Base-by-base conservation (phyloP, 2,797 vertebrate species). In the Artibeus jamaicensis region DNA sequence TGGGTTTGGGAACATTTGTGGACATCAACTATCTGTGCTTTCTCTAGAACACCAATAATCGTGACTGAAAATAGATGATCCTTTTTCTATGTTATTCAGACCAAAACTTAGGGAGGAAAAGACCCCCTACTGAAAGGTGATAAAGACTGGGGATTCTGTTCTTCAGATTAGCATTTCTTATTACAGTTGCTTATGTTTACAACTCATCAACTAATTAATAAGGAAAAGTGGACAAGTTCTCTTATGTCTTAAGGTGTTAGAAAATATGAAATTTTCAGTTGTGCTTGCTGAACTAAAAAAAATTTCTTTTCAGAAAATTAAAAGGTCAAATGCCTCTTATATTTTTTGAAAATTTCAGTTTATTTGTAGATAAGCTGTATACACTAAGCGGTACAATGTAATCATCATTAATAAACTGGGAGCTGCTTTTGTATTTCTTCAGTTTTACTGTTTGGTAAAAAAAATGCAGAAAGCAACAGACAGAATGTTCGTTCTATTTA, bases 201-300 rank as follows among this genome's bases (percentile, higher is more conserved):
- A 95, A 94, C 22, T 86, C 34, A 95, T 84, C 91, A 96, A 89
- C 73, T 77, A 96, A 92, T 67, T 91, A 89, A n/a, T 29, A 81
- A 79, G 24, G 21, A 95, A 89, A 97, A 95, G 14, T 22, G 87
- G 42, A 73, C 42, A 95, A 46, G 32, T 86, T 93, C 48, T 88
- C 55, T 65, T 34, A 7, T 91, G 37, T 86, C 50, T 95, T 93
- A 96, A 91, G n/a, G 34, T 96, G 67, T 79, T 87, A 92, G 24
- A 96, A 94, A 83, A 87, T 62, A 89, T 42, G 90, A 93, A 93
- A 82, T 94, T 94, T 89, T 62, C 39, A 84, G 39, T 91, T 85
- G 2, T 34, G 79, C 82, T 48, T 94, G 46, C 34, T 85, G 79
- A 96, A 93, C 92, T 94, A 89, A 95, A 90, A 91, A 86, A 73